Evolutionary conservation across 2,797 vertebrate species (phyloP).

Genomic region (Phataginus tricuspis): DNA sequence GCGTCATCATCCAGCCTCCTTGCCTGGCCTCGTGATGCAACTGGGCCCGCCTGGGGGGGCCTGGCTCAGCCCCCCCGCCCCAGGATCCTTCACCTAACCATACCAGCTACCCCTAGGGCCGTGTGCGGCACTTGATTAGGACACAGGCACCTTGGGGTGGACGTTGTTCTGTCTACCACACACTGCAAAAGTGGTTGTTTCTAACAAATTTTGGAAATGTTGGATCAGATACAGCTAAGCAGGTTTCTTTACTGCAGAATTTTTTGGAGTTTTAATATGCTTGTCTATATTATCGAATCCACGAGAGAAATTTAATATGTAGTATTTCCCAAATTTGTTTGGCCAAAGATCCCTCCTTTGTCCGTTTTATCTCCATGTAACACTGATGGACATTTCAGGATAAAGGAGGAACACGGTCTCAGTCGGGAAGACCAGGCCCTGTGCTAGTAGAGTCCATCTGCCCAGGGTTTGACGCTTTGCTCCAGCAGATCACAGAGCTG

Average conservation of each 20-base stretch:
- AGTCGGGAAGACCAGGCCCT: fast-evolving
- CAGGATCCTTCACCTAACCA: background rate
- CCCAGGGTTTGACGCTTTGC: fast-evolving
- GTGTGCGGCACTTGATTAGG: too few species aligned
- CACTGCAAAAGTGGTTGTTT: background rate
- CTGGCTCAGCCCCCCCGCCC: too few species aligned
- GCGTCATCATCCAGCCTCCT: fast-evolving
- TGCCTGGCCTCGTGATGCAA: background rate
- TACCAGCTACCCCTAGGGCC: too few species aligned
- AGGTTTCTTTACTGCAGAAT: background rate
- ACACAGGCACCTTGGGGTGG: fast-evolving
- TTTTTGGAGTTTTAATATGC: background rate
- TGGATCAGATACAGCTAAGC: background rate
- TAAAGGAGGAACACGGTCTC: background rate
- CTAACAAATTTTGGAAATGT: background rate
- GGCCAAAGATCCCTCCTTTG: background rate
- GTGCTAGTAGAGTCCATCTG: fast-evolving
- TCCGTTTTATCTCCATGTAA: fast-evolving
- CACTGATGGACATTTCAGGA: background rate
- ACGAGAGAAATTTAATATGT: background rate
- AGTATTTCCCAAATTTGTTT: background rate
- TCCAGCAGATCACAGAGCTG: fast-evolving
- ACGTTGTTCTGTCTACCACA: background rate
- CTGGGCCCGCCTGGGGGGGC: background rate
- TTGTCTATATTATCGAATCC: background rate